Evolutionary conservation across 2,888 invertebrate genomes (phyloP), one percentile per base, ranked within the genome.

Genomic region (Oscheius sp.): DNA sequence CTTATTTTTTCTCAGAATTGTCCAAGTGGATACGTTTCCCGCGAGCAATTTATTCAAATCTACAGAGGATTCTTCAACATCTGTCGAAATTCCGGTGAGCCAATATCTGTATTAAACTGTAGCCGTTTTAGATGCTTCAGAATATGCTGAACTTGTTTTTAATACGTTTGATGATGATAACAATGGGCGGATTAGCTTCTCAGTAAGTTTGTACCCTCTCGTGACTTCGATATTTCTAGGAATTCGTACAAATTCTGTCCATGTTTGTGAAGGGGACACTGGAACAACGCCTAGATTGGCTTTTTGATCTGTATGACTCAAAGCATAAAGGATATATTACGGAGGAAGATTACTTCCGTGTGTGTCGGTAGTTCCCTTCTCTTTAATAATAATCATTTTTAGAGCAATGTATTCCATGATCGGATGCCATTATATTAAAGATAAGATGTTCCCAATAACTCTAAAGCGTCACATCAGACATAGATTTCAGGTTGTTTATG

Each of bases 321-420:
- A 35, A 64, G 12, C 29, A 68, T 41, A 68, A 76, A 41, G 75
- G 74, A 41, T 77, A 76, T 49, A 59, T 77, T 0, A 29, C 35
- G 9, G 77, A 77, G 63, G 77, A 77, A n/a, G 77, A 77, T 45
- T 76, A 68, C 58, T 46, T 58, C 16, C n/a, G 46, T 18, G 74
- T 77, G 21, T 71, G 58, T 58, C 69, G 61, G 76, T 73, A 23
- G 21, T 43, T 52, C n/a, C n/a, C n/a, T n/a, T 41, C 41, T 7
- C 3, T 25, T 46, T 52, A 12, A n/a, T 2, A 16, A 29, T 43
- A 16, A 2, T 13, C 61, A 29, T 2, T 35, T 58, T 43, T 59
- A 77, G 77, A 46, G 77, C 77, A 25, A 75, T 77, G 77, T 75
- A 68, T 35, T 72, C 75, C 13, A 45, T 77, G 23, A 73, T 75